phyloP scores from a whole-genome alignment of 2,797 vertebrate species.

The Acipenser transmontanus region DNA sequence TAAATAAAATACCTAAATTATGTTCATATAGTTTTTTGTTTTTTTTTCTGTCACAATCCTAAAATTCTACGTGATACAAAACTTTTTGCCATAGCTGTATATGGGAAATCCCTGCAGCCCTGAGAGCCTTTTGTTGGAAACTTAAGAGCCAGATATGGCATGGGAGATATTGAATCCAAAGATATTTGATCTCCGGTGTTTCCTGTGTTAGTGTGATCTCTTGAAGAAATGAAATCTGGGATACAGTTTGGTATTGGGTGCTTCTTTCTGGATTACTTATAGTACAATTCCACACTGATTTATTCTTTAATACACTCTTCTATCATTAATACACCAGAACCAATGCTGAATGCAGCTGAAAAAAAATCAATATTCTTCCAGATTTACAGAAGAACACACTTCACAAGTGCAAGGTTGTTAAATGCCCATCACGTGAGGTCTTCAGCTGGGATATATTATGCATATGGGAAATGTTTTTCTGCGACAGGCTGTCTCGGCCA shows the following conservation, averaged over 20 bases:
- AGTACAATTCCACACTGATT: no score
- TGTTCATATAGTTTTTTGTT: no score
- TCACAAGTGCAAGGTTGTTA: constrained; percentile 2
- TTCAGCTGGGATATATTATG: no score
- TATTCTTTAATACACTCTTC: constrained; percentile 6
- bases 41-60: no score
- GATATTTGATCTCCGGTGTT: no score
- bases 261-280: background rate
- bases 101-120: no score
- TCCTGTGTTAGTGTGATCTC: no score
- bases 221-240: background rate
- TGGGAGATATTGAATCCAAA: background rate
- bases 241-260: background rate
- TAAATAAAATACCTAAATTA: no score
- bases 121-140: background rate
- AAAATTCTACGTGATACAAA: no score
- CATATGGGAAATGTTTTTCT: no score
- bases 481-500: no score
- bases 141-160: background rate
- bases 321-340: constrained; percentile 15
- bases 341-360: constrained; percentile 11
- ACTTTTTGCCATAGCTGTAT: no score
- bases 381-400: constrained; percentile 4
- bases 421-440: background rate
- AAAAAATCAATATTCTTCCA: constrained; percentile 12